These are phyloP conservation scores for Dendrolimus houi DNA, from an alignment of 2,888 invertebrate species.

Conservation along the genomic window DNA sequence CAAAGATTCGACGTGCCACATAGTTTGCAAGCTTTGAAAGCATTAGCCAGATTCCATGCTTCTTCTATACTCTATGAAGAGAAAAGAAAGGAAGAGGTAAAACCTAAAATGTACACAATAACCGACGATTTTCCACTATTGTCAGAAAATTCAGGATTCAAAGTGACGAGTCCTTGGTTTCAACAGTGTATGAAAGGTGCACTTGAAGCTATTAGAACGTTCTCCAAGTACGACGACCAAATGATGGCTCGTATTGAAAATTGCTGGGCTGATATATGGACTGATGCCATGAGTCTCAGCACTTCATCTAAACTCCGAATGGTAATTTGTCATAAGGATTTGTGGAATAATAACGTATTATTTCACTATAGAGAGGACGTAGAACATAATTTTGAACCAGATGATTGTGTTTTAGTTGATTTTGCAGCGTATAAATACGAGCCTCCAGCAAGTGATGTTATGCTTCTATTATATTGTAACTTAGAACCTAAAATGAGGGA, in stretches of 20 bases:
- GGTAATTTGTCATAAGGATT: conserved; percentile 77
- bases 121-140: conserved; percentile 36
- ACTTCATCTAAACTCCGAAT: conserved; percentile 44
- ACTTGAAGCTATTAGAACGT: conserved; percentile 40
- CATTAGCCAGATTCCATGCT: conserved; percentile 69
- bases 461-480: conserved; percentile 73
- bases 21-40: conserved; percentile 55
- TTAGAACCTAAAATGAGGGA: conserved; percentile 63
- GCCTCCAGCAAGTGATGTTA: conserved; percentile 80
- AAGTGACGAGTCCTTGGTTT: conserved; percentile 40
- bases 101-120: conserved; percentile 28
- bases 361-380: conserved; percentile 51
- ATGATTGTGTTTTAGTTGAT: conserved; percentile 80
- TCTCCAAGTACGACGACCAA: conserved; percentile 39
- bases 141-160: conserved; percentile 41
- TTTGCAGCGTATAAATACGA: conserved; percentile 81
- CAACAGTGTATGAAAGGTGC: conserved; percentile 50
- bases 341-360: conserved; percentile 80
- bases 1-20: conserved; percentile 60
- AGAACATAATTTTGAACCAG: conserved; percentile 33
- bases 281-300: conserved; percentile 28
- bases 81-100: conserved; percentile 36
- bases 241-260: conserved; percentile 31
- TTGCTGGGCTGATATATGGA: conserved; percentile 45
- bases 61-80: conserved; percentile 71